Percentiles rank a stretch among this genome's conserved stretches.
Evolutionary conservation across 2,797 vertebrate genomes (phyloP).

Genomic region (Epinephelus coioides): DNA sequence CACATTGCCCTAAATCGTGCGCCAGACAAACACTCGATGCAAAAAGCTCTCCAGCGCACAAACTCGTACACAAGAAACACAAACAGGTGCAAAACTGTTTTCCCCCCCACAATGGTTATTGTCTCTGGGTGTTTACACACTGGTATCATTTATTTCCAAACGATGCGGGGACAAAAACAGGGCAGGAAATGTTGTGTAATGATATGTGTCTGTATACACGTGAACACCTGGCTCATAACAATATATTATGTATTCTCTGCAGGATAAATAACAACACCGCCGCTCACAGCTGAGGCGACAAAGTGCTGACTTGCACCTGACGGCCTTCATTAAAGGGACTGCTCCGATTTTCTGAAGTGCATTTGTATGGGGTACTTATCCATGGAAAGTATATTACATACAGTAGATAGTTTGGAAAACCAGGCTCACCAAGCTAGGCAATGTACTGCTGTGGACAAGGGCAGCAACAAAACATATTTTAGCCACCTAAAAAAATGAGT

Average conservation of each 20-base stretch:
- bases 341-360: too few relatives aligned
- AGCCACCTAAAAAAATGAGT: too few relatives aligned
- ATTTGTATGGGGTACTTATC: too few relatives aligned
- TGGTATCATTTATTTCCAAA: slow-evolving; percentile 70
- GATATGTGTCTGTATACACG: slow-evolving; percentile 63
- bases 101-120: slow-evolving; percentile 85
- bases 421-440: too few relatives aligned
- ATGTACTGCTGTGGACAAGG: too few relatives aligned
- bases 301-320: slow-evolving; percentile 48
- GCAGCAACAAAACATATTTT: too few relatives aligned
- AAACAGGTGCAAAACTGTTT: slow-evolving; percentile 80
- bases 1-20: slow-evolving; percentile 42
- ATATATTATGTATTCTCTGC: slow-evolving; percentile 66
- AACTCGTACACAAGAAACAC: slow-evolving; percentile 42
- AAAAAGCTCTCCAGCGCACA: slow-evolving; percentile 22
- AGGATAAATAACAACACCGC: slow-evolving; percentile 61
- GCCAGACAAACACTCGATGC: slow-evolving; percentile 22
- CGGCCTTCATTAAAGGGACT: neutral
- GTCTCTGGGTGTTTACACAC: slow-evolving; percentile 80
- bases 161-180: slow-evolving; percentile 69
- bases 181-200: slow-evolving; percentile 82
- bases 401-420: too few relatives aligned
- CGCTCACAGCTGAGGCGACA: slow-evolving; percentile 62
- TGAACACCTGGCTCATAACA: slow-evolving; percentile 79
- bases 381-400: too few relatives aligned